These are phyloP conservation scores for Eupeodes corollae DNA, from an alignment of 1,140 invertebrate species.

Conservation along the genomic window DNA sequence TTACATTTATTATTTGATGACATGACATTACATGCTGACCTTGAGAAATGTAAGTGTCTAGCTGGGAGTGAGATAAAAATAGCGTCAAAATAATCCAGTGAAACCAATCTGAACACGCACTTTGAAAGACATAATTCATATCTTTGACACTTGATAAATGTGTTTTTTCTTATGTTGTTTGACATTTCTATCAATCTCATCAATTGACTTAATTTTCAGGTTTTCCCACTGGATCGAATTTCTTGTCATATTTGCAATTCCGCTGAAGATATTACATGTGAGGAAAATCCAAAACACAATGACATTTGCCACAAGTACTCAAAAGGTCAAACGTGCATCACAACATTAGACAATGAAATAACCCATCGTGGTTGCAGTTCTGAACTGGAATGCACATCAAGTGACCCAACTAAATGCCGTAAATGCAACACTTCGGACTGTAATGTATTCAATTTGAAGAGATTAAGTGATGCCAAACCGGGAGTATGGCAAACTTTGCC, in stretches of 20 bases:
- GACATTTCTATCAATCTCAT: neutral
- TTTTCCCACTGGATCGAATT: conserved; percentile 22
- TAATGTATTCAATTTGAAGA: conserved; percentile 20
- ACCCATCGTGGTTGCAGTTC: conserved; percentile 24
- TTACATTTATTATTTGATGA: too few relatives aligned
- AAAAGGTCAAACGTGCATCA: conserved; percentile 13
- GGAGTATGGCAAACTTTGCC: conserved; percentile 26
- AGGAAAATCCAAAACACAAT: conserved; percentile 5
- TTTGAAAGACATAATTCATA: too few relatives aligned
- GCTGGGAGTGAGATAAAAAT: too few relatives aligned
- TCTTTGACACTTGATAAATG: too few relatives aligned
- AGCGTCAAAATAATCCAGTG: too few relatives aligned
- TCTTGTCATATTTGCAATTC: conserved; percentile 25
- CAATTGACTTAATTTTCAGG: conserved; percentile 6
- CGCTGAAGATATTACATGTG: conserved; percentile 10
- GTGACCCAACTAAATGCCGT: conserved; percentile 10
- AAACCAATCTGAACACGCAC: too few relatives aligned
- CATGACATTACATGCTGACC: too few relatives aligned
- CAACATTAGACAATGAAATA: conserved; percentile 16
- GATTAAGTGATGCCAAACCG: conserved; percentile 18
- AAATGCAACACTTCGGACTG: conserved; percentile 16
- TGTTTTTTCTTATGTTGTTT: too few relatives aligned
- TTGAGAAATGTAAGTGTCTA: too few relatives aligned
- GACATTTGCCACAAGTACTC: conserved; percentile 16
- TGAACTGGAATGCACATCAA: conserved; percentile 11